A percentile compares a stretch with the other conserved stretches of the same genome.
Evolutionary conservation across 2,113 vertebrate species (phyloP).

Genomic region (Phalacrocorax pelagicus): DNA sequence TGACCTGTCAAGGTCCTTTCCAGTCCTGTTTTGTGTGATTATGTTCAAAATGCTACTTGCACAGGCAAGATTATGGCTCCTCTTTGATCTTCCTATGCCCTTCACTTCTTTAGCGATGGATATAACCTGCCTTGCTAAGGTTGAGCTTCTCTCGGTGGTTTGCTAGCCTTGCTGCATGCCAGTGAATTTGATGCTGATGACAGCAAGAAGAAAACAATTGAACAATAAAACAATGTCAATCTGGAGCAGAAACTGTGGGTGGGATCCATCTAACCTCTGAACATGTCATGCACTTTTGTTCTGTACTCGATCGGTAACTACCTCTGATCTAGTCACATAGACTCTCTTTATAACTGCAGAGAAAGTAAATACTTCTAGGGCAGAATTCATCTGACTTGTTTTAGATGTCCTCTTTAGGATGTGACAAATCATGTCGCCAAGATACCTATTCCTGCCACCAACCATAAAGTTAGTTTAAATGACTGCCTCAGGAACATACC

Average conservation of each 20-base stretch:
- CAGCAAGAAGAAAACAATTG: background rate
- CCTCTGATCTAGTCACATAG: background rate
- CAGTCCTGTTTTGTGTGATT: background rate
- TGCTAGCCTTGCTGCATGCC: background rate
- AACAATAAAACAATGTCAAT: background rate
- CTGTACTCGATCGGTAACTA: background rate
- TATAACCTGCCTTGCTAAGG: background rate
- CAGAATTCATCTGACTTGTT: background rate
- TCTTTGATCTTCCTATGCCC: background rate
- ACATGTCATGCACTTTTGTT: background rate
- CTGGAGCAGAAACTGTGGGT: background rate
- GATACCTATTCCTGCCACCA: background rate
- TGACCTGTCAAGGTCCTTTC: background rate
- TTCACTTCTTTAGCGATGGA: background rate
- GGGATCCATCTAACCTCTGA: background rate
- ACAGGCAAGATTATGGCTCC: background rate
- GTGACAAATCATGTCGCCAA: background rate
- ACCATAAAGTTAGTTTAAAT: background rate
- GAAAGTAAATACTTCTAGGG: background rate
- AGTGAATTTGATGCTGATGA: background rate
- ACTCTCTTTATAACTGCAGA: background rate
- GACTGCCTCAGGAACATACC: background rate
- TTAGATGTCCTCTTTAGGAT: background rate
- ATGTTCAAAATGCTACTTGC: background rate
- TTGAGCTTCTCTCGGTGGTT: background rate